A percentile compares a stretch with the other conserved stretches of the same genome.
These are phyloP conservation scores for Heliconius charithonia DNA, from an alignment of 2,888 invertebrate species.

Conservation along the genomic window DNA sequence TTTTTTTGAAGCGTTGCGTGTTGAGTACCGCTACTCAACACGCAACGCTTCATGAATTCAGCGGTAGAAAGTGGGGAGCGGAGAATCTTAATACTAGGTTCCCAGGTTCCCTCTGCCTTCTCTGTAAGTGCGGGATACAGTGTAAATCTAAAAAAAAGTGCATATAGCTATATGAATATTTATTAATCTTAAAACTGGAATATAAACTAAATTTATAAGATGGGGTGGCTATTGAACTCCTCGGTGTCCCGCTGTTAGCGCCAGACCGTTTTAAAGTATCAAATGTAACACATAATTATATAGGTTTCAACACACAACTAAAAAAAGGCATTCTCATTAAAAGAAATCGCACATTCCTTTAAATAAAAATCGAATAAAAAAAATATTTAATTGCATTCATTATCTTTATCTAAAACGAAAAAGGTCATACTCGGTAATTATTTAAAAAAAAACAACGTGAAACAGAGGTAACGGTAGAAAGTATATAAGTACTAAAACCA, in stretches of 20 bases:
- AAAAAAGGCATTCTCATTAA: not conserved
- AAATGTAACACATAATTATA: not conserved
- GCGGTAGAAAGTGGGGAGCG: too few species aligned
- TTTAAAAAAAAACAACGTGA: not conserved
- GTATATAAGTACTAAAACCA: not conserved
- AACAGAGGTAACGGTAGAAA: slow-evolving; percentile 1
- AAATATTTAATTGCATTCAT: too few species aligned
- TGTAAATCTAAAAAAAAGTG: not conserved
- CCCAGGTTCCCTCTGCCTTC: not conserved
- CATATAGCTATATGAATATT: not conserved
- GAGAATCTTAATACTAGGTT: too few species aligned
- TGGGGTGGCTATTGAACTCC: not conserved
- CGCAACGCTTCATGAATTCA: too few species aligned
- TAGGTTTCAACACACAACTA: not conserved
- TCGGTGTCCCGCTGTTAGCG: not conserved
- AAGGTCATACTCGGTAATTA: not conserved
- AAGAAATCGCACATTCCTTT: not conserved
- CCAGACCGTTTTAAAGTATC: not conserved
- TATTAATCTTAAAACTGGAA: not conserved
- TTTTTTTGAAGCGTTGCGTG: too few species aligned
- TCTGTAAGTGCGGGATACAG: not conserved
- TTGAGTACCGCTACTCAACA: too few species aligned
- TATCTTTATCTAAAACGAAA: not conserved
- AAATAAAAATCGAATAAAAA: not conserved
- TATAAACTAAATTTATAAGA: not conserved